Evolutionary conservation across 1,140 invertebrate genomes (phyloP).

Genomic region (Listronotus bonariensis): DNA sequence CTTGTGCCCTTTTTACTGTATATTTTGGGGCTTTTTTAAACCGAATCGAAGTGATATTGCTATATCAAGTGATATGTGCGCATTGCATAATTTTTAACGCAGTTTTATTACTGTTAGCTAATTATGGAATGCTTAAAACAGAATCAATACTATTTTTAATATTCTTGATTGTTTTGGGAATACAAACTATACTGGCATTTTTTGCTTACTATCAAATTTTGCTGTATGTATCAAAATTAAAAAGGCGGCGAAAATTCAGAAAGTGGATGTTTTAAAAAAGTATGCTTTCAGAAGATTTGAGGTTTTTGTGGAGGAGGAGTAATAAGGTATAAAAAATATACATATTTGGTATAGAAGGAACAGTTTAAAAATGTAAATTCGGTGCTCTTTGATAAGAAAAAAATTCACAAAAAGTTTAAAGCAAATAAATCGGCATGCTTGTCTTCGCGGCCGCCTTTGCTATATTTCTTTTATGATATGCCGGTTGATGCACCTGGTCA

Average conservation of each 20-base stretch:
- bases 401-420: too few relatives aligned
- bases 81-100: constrained; percentile 2
- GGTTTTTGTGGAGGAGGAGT: neutral
- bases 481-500: too few relatives aligned
- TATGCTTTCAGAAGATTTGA: neutral
- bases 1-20: neutral
- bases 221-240: neutral
- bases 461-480: too few relatives aligned
- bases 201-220: neutral
- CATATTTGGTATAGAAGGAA: too few relatives aligned
- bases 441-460: too few relatives aligned
- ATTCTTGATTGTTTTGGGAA: neutral
- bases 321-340: too few relatives aligned
- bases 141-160: too few relatives aligned
- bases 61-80: neutral
- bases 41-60: neutral
- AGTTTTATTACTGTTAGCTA: neutral
- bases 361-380: too few relatives aligned
- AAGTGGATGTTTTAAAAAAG: neutral
- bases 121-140: neutral
- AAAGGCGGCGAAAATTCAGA: neutral
- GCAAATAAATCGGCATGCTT: too few relatives aligned
- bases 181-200: neutral
- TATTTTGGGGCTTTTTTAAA: neutral
- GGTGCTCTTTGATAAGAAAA: too few relatives aligned